These are phyloP conservation scores for Drosophila quinaria DNA, from an alignment of 2,888 invertebrate genomes.

Conservation along the genomic window DNA sequence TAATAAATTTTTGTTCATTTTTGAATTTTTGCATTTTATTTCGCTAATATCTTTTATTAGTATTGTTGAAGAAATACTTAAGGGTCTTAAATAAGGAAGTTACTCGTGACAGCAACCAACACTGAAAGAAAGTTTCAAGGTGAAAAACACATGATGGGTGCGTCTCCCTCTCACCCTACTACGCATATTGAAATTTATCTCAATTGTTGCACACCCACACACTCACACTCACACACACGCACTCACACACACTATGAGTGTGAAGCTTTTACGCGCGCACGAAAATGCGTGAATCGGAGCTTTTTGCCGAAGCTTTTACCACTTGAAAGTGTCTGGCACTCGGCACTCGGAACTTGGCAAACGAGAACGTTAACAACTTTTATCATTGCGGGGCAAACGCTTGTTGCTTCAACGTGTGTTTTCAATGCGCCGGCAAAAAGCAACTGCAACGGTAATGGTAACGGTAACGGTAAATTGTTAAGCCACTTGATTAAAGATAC, in stretches of 20 bases:
- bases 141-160: background rate
- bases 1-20: no score
- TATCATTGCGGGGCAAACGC: conserved; percentile 71
- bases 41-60: no score
- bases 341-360: conserved; percentile 12
- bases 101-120: no score
- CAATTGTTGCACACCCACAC: background rate
- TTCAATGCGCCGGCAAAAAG: background rate
- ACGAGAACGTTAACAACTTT: conserved; percentile 48
- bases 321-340: conserved; percentile 10
- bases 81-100: no score
- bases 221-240: background rate
- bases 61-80: no score
- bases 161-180: background rate
- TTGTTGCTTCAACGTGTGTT: conserved; percentile 69
- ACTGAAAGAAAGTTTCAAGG: background rate
- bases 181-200: background rate
- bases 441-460: background rate
- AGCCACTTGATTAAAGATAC: conserved; percentile 17
- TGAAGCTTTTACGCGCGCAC: conserved; percentile 24
- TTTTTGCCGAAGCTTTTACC: conserved; percentile 37
- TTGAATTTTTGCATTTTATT: no score
- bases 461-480: conserved; percentile 22
- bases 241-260: background rate
- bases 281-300: conserved; percentile 24